Conservation (phyloP, 1,140 invertebrate genomes). For the Pseudobourletiella spinata region DNA sequence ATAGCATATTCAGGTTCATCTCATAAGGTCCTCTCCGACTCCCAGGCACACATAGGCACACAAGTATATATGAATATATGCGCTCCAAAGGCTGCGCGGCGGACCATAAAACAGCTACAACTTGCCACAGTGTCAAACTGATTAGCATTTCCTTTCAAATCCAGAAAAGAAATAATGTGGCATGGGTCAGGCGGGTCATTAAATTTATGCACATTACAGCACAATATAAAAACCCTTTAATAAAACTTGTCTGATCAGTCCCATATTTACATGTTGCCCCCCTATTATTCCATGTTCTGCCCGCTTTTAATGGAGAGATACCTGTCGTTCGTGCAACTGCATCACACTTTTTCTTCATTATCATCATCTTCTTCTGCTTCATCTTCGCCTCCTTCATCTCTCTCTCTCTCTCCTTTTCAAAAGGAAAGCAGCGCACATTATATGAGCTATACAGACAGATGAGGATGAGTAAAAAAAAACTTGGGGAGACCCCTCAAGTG, state of each 20-base stretch:
- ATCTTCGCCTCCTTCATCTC: too few species aligned
- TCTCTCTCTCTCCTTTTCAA: too few species aligned
- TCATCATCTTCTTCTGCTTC: too few species aligned
- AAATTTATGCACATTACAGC: conserved; percentile 28
- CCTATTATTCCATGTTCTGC: too few species aligned
- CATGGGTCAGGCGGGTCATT: conserved; percentile 29
- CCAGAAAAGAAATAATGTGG: conserved; percentile 18
- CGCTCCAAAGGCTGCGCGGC: neutral
- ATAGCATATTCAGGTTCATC: neutral
- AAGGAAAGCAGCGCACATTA: too few species aligned
- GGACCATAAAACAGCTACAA: neutral
- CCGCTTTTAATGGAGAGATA: too few species aligned
- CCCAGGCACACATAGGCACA: neutral
- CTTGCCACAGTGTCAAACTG: conserved; percentile 31
- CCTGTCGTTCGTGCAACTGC: too few species aligned
- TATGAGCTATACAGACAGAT: too few species aligned
- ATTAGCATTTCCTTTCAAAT: conserved; percentile 31
- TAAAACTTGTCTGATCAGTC: conserved; percentile 23
- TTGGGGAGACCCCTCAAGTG: too few species aligned
- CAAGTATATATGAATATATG: neutral
- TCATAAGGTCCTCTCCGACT: neutral
- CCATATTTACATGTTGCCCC: too few species aligned
- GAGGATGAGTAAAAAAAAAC: too few species aligned
- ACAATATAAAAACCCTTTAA: conserved; percentile 1
- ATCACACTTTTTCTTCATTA: too few species aligned